Conservation (phyloP, 2,888 invertebrate genomes). For the Beris morrisii region DNA sequence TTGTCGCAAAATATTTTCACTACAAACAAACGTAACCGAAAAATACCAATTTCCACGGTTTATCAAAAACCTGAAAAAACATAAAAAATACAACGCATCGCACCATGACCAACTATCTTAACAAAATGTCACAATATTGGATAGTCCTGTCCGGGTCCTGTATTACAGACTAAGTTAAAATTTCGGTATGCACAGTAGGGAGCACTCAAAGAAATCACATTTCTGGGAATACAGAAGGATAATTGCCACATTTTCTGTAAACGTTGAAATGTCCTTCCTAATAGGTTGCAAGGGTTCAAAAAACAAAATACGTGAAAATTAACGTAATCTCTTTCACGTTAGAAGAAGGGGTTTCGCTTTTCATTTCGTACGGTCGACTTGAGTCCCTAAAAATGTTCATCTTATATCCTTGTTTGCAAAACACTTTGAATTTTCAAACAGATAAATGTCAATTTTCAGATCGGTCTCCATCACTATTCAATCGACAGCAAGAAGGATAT, state of each 20-base stretch:
- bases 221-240: neutral
- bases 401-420: conserved; percentile 10
- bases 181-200: conserved; percentile 28
- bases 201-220: neutral
- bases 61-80: neutral
- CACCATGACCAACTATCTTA: neutral
- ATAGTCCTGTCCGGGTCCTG: too few species aligned
- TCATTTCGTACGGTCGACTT: neutral
- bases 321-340: conserved; percentile 13
- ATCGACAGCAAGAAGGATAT: conserved; percentile 26
- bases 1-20: conserved; percentile 21
- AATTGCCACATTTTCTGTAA: conserved; percentile 1
- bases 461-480: conserved; percentile 24
- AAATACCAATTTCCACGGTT: conserved; percentile 16
- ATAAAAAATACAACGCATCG: neutral
- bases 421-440: conserved; percentile 12
- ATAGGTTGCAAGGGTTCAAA: neutral
- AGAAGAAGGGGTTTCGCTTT: conserved; percentile 15
- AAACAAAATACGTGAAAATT: conserved; percentile 8
- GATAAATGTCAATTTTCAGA: conserved; percentile 15
- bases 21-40: conserved; percentile 4
- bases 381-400: too few species aligned
- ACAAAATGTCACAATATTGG: conserved; percentile 11
- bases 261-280: conserved; percentile 1
- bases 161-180: neutral